phyloP scores from a whole-genome alignment of 2,797 vertebrate species.

The Euthynnus affinis region DNA sequence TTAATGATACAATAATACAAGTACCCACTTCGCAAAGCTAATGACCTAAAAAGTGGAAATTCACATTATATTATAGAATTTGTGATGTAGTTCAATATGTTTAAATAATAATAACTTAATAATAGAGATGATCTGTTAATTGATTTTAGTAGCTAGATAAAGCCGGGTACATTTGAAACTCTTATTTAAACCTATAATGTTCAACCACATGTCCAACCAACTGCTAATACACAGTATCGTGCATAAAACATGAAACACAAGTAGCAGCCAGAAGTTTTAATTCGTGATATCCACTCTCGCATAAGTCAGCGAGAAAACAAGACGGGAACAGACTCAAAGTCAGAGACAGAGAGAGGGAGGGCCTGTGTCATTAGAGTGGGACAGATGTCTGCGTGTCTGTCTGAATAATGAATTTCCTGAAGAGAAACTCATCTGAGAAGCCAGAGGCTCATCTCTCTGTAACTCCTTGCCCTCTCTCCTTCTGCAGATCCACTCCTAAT shows the following conservation, averaged over 20 bases:
- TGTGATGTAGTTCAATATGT: no score
- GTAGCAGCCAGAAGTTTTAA: slow-evolving; percentile 21
- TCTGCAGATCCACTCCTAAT: slow-evolving; percentile 55
- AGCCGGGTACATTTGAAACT: not conserved
- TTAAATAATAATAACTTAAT: not conserved
- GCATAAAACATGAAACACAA: not conserved
- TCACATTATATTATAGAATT: no score
- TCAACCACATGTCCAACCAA: no score
- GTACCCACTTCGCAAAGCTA: no score
- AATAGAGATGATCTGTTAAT: not conserved
- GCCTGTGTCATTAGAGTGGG: slow-evolving; percentile 31
- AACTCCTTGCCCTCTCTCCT: slow-evolving; percentile 21
- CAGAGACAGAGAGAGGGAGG: slow-evolving; percentile 12
- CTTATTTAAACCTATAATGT: not conserved
- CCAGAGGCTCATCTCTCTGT: slow-evolving; percentile 28
- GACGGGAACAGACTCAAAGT: slow-evolving; percentile 3
- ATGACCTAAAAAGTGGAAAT: no score
- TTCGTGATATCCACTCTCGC: slow-evolving; percentile 23
- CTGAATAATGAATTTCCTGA: slow-evolving; percentile 64
- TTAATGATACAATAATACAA: no score
- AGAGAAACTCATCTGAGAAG: slow-evolving; percentile 23
- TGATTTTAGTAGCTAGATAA: not conserved
- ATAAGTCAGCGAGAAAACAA: slow-evolving; percentile 31
- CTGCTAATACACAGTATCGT: not conserved
- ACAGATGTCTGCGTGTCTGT: slow-evolving; percentile 51